These are phyloP conservation scores for Drymodes brunneopygia DNA, from an alignment of 2,113 vertebrate species.

Conservation along the genomic window DNA sequence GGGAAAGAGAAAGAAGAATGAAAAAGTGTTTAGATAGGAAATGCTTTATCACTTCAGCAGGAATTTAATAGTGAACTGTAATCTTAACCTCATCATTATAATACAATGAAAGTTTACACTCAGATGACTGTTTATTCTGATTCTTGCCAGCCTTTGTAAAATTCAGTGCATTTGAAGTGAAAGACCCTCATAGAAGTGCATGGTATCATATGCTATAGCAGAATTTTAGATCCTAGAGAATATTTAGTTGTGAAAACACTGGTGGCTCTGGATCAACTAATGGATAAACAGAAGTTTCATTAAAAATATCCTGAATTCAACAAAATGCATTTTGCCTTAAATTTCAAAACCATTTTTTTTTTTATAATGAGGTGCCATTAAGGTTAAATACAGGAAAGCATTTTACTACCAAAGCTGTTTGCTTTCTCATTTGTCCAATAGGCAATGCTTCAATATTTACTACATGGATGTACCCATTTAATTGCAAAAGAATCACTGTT, in stretches of 20 bases:
- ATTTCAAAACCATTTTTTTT: background rate
- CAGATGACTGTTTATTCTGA: background rate
- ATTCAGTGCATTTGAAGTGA: background rate
- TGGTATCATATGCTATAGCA: background rate
- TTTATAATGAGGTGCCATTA: background rate
- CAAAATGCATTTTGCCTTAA: background rate
- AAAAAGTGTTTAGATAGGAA: background rate
- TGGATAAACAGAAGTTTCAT: background rate
- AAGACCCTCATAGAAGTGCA: background rate
- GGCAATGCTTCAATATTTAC: background rate
- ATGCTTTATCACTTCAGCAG: background rate
- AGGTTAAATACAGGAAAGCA: background rate
- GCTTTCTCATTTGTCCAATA: background rate
- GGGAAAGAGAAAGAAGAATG: background rate
- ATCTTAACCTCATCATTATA: background rate
- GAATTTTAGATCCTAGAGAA: background rate
- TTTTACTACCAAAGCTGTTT: background rate
- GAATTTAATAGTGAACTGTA: background rate
- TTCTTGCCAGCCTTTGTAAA: background rate
- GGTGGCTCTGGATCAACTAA: background rate
- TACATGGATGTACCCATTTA: background rate
- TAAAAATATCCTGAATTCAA: background rate
- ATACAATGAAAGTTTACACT: background rate
- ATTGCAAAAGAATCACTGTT: background rate
- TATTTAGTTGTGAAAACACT: background rate